These are phyloP conservation scores for Lasioglossum marginatum DNA, from an alignment of 2,888 invertebrate species.

Conservation along the genomic window DNA sequence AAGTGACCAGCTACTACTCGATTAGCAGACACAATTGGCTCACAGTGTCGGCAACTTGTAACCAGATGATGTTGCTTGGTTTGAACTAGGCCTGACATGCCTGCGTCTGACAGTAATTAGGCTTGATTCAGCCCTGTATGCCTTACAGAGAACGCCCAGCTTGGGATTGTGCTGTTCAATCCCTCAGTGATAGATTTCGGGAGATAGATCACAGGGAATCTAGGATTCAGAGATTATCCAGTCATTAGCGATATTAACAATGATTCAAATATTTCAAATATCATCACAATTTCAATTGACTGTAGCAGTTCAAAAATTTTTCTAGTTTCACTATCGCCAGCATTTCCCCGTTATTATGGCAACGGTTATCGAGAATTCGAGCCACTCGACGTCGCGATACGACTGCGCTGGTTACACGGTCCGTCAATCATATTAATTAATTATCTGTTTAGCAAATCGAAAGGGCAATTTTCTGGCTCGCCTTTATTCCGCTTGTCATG, in stretches of 20 bases:
- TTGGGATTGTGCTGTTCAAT: neutral
- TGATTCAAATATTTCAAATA: too few relatives aligned
- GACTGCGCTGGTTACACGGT: neutral
- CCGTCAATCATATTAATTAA: constrained; percentile 55
- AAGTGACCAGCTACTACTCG: neutral
- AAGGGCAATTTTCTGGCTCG: constrained; percentile 45
- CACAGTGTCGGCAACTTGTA: constrained; percentile 8
- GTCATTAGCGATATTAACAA: neutral
- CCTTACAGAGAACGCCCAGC: neutral
- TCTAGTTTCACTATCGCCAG: too few relatives aligned
- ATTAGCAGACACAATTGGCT: neutral
- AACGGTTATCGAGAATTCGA: neutral
- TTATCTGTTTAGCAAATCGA: constrained; percentile 48
- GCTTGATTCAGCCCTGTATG: neutral
- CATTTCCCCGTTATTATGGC: neutral
- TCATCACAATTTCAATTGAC: too few relatives aligned
- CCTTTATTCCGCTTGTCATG: constrained; percentile 52
- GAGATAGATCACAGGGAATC: neutral
- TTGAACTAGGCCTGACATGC: neutral
- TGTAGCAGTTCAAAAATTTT: too few relatives aligned
- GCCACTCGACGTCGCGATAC: constrained; percentile 3
- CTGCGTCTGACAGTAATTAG: constrained; percentile 6
- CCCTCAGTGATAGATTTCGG: neutral
- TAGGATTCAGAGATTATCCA: neutral
- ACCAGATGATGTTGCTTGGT: neutral